phyloP scores from a whole-genome alignment of 2,797 vertebrate genomes.

The Poeciliopsis infans region DNA sequence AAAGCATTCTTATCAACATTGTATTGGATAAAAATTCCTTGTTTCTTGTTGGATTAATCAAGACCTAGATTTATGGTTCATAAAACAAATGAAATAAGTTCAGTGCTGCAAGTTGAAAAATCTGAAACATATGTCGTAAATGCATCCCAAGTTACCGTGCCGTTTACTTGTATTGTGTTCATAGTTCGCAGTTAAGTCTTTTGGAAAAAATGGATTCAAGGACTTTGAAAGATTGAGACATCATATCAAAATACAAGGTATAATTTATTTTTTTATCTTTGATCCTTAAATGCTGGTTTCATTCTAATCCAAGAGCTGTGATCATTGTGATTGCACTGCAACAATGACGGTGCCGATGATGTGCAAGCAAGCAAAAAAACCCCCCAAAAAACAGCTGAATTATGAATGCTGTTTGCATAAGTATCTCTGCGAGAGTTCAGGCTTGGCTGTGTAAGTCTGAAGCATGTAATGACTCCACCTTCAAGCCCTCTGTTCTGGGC shows the following conservation, averaged over 20 bases:
- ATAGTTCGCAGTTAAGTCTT: constrained; percentile 1
- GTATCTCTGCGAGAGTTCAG: constrained; percentile 1
- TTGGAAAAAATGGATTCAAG: not conserved
- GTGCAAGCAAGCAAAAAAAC: constrained; percentile 20
- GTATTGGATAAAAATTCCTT: no score
- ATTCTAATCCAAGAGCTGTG: constrained; percentile 60
- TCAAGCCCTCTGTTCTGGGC: constrained; percentile 33
- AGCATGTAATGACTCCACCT: constrained; percentile 10
- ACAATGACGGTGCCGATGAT: constrained; percentile 26
- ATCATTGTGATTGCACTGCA: constrained; percentile 30
- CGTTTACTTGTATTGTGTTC: not conserved
- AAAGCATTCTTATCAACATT: not conserved
- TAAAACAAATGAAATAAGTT: not conserved
- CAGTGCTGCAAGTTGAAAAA: not conserved
- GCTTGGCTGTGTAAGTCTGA: not conserved
- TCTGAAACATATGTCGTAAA: not conserved
- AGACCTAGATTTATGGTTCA: not conserved
- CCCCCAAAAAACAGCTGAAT: constrained; percentile 8
- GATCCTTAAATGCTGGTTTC: constrained; percentile 46
- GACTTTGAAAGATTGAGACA: constrained; percentile 19
- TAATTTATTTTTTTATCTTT: constrained; percentile 36
- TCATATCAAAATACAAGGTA: constrained; percentile 50
- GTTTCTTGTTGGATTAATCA: not conserved
- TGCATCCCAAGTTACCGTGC: not conserved
- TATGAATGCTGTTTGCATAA: constrained; percentile 4